A percentile compares a stretch with the other conserved stretches of the same genome.
Evolutionary conservation across 1,140 invertebrate genomes (phyloP).

Genomic region (Bombus waltoni): DNA sequence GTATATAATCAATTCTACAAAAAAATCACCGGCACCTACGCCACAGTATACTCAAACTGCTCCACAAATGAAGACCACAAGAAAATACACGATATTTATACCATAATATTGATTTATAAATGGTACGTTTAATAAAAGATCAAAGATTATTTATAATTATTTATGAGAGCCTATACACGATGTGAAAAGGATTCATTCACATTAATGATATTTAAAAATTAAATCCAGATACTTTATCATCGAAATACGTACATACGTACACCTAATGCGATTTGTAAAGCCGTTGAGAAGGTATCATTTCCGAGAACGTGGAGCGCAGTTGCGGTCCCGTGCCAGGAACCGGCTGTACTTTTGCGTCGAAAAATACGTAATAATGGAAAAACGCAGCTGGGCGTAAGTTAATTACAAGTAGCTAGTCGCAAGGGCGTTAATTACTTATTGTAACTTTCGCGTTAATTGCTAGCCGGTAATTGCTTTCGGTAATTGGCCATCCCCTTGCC

Average conservation of each 20-base stretch:
- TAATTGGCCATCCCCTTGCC: constrained; percentile 70
- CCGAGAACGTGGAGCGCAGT: constrained; percentile 7
- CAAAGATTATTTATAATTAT: no score
- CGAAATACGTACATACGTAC: not conserved
- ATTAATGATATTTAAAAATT: not conserved
- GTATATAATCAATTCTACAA: no score
- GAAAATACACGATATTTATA: no score
- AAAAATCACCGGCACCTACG: no score
- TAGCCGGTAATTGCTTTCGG: constrained; percentile 70
- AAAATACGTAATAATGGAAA: constrained; percentile 71
- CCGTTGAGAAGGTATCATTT: not conserved
- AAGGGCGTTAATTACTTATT: constrained; percentile 77
- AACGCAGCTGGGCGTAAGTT: constrained; percentile 73
- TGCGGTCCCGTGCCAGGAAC: constrained; percentile 24
- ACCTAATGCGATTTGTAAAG: not conserved
- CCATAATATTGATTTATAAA: no score
- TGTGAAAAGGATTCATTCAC: not conserved
- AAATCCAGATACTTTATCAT: not conserved
- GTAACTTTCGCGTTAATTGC: constrained; percentile 79
- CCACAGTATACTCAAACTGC: no score
- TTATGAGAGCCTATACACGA: no score
- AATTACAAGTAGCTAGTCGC: constrained; percentile 73
- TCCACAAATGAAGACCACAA: no score
- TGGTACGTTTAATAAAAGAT: no score
- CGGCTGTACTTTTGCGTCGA: constrained; percentile 22